Evolutionary conservation across 2,888 invertebrate species (phyloP).

Genomic region (Bombylius major): DNA sequence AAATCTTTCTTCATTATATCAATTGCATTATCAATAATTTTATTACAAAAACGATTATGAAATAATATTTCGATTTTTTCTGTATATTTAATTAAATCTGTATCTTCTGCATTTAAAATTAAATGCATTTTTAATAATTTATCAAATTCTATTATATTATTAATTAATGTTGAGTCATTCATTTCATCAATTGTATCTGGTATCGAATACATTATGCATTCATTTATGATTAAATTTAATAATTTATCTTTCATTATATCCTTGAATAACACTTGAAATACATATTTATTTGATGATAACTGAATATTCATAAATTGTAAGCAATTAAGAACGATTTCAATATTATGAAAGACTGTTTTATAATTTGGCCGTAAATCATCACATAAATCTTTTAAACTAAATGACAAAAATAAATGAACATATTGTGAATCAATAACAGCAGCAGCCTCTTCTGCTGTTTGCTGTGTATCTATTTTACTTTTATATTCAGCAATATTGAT

Average conservation of each 20-base stretch:
- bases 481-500: neutral
- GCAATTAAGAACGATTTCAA: slow-evolving; percentile 25
- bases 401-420: slow-evolving; percentile 28
- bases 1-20: slow-evolving; percentile 68
- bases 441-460: slow-evolving; percentile 27
- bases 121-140: slow-evolving; percentile 45
- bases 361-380: slow-evolving; percentile 29
- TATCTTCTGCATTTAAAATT: slow-evolving; percentile 40
- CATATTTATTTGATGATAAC: slow-evolving; percentile 23
- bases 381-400: slow-evolving; percentile 23
- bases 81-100: slow-evolving; percentile 53
- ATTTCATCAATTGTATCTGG: slow-evolving; percentile 63
- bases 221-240: slow-evolving; percentile 51
- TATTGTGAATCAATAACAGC: slow-evolving; percentile 17
- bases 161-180: slow-evolving; percentile 50
- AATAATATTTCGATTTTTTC: slow-evolving; percentile 63
- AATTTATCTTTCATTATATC: slow-evolving; percentile 45
- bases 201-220: slow-evolving; percentile 63
- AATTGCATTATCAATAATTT: slow-evolving; percentile 54
- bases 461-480: neutral
- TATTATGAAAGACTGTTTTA: slow-evolving; percentile 27
- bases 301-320: slow-evolving; percentile 28
- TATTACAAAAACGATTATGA: slow-evolving; percentile 61
- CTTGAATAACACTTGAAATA: slow-evolving; percentile 39
- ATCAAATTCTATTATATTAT: slow-evolving; percentile 54